A percentile compares a stretch with the other conserved stretches of the same genome.
These are phyloP conservation scores for Rhagoletis zephyria DNA, from an alignment of 1,140 invertebrate species.

Conservation along the genomic window DNA sequence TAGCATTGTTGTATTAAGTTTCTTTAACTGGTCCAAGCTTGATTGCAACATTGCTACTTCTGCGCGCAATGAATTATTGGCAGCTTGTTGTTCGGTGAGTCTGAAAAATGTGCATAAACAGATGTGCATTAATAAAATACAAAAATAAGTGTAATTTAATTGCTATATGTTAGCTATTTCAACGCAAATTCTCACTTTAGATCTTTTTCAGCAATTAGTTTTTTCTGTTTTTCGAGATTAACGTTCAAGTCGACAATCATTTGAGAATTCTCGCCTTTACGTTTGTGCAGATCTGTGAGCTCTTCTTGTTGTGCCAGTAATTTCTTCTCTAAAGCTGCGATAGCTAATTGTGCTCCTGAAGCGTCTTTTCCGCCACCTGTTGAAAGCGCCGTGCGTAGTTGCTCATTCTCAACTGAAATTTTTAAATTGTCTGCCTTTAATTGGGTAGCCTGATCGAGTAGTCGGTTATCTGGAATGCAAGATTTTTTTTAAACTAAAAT, in stretches of 20 bases:
- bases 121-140: not conserved
- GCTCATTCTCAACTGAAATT: conserved; percentile 87
- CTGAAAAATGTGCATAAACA: conserved; percentile 74
- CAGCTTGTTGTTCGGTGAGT: conserved; percentile 81
- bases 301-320: conserved; percentile 91
- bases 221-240: conserved; percentile 88
- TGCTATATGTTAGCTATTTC: no score
- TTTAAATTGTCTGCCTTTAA: conserved; percentile 88
- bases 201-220: conserved; percentile 82
- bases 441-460: conserved; percentile 87
- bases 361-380: conserved; percentile 64
- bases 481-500: not conserved
- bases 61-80: conserved; percentile 79
- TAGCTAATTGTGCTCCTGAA: conserved; percentile 67
- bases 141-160: not conserved
- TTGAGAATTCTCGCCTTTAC: conserved; percentile 92
- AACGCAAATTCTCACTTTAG: conserved; percentile 76
- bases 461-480: conserved; percentile 81
- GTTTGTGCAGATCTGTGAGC: conserved; percentile 88
- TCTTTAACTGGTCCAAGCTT: conserved; percentile 82
- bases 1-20: conserved; percentile 87
- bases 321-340: conserved; percentile 86
- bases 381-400: conserved; percentile 76
- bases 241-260: conserved; percentile 92
- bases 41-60: conserved; percentile 78